phyloP scores from a whole-genome alignment of 2,888 invertebrate species.

The Drosophila picticornis region DNA sequence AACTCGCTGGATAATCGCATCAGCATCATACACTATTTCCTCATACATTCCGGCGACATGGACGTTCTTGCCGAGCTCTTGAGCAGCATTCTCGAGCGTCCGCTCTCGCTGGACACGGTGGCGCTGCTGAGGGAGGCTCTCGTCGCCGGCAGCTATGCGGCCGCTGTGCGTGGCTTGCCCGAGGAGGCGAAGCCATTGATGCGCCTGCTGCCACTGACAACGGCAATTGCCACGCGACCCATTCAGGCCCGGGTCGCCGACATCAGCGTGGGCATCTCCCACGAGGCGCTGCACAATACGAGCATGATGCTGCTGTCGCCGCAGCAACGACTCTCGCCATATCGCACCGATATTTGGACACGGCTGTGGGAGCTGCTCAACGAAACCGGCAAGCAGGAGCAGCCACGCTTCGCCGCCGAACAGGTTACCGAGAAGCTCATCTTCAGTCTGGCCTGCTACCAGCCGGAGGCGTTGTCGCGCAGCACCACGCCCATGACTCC shows the following conservation, averaged over 20 bases:
- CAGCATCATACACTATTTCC: constrained; percentile 93
- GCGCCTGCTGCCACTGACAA: constrained; percentile 90
- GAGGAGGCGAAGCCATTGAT: constrained; percentile 90
- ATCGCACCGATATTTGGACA: constrained; percentile 93
- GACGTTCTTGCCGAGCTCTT: constrained; percentile 91
- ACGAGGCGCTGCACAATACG: constrained; percentile 92
- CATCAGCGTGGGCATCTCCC: constrained; percentile 88
- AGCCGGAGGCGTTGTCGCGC: constrained; percentile 93
- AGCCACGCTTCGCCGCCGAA: constrained; percentile 88
- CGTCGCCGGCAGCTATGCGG: constrained; percentile 90
- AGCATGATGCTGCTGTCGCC: constrained; percentile 93
- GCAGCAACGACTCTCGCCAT: constrained; percentile 93
- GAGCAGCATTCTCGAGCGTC: constrained; percentile 87
- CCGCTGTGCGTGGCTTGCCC: constrained; percentile 90
- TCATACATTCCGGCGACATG: constrained; percentile 91
- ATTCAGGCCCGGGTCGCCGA: constrained; percentile 85
- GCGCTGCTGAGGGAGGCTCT: constrained; percentile 92
- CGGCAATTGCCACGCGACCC: constrained; percentile 84
- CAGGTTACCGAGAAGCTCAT: constrained; percentile 92
- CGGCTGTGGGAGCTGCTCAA: constrained; percentile 91
- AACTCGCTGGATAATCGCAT: constrained; percentile 90
- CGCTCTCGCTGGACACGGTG: constrained; percentile 87
- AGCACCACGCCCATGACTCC: constrained; percentile 94
- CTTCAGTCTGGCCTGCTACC: constrained; percentile 93
- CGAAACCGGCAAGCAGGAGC: constrained; percentile 87